Conservation (phyloP, 2,797 vertebrate genomes). For the Catamblyrhynchus diadema region DNA sequence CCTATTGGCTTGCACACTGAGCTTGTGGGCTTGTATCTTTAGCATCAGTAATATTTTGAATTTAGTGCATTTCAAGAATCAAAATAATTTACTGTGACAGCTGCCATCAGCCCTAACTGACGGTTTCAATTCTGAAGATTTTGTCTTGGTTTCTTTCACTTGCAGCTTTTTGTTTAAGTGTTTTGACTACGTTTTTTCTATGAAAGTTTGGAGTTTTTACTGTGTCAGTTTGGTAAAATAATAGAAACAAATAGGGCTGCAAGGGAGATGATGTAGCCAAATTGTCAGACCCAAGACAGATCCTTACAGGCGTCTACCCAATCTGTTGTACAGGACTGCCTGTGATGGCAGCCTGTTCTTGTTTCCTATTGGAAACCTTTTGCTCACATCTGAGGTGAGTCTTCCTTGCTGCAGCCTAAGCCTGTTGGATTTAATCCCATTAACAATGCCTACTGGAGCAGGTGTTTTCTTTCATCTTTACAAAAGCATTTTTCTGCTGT, state of each 20-base stretch:
- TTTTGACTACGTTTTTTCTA: neutral
- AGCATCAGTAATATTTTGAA: neutral
- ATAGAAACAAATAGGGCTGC: neutral
- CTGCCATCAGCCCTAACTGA: neutral
- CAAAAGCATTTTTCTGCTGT: neutral
- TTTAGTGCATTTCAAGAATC: neutral
- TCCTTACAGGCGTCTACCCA: neutral
- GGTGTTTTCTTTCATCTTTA: neutral
- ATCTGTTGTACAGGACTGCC: rapidly evolving
- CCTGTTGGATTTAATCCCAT: neutral
- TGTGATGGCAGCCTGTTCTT: neutral
- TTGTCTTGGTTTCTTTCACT: neutral
- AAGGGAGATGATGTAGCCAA: neutral
- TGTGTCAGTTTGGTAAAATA: neutral
- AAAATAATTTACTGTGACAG: neutral
- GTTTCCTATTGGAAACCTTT: rapidly evolving
- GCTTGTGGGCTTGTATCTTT: neutral
- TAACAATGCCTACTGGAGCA: neutral
- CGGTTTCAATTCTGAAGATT: neutral
- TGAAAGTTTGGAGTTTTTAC: neutral
- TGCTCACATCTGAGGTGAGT: neutral
- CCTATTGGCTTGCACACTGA: neutral
- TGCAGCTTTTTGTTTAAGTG: neutral
- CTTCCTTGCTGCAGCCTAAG: neutral
- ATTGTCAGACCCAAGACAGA: neutral